These are phyloP conservation scores for Bhutanitis thaidina DNA, from an alignment of 2,888 invertebrate species.

Conservation along the genomic window DNA sequence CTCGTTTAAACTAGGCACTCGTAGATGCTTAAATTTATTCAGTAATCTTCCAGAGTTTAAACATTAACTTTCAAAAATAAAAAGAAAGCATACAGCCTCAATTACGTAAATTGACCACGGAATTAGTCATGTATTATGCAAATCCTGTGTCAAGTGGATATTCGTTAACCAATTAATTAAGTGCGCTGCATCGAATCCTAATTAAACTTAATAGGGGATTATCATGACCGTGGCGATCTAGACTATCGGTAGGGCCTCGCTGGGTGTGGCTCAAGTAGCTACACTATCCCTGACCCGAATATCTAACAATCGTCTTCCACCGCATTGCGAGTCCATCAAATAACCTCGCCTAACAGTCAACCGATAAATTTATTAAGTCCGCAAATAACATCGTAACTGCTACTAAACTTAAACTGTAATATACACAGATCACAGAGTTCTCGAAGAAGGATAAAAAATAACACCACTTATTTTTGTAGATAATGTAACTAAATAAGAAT, in stretches of 20 bases:
- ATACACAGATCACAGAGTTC: too few species aligned
- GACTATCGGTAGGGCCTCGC: constrained; percentile 12
- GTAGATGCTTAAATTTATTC: constrained; percentile 2
- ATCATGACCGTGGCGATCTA: constrained; percentile 17
- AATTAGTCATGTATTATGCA: background rate
- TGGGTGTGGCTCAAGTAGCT: constrained; percentile 20
- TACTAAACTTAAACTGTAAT: too few species aligned
- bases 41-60: background rate
- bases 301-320: constrained; percentile 18
- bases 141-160: constrained; percentile 10
- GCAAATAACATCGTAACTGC: background rate
- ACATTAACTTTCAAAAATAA: too few species aligned
- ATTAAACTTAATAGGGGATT: constrained; percentile 23
- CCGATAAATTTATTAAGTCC: background rate
- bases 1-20: too few species aligned
- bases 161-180: constrained; percentile 20
- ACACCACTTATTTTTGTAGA: too few species aligned
- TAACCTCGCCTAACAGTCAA: constrained; percentile 4
- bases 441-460: too few species aligned
- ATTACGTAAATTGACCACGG: background rate
- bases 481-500: too few species aligned
- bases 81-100: background rate
- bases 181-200: constrained; percentile 18
- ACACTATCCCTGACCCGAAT: constrained; percentile 21
- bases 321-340: constrained; percentile 10